Evolutionary conservation across 1,140 invertebrate species (phyloP).

Genomic region (Ooceraea biroi): DNA sequence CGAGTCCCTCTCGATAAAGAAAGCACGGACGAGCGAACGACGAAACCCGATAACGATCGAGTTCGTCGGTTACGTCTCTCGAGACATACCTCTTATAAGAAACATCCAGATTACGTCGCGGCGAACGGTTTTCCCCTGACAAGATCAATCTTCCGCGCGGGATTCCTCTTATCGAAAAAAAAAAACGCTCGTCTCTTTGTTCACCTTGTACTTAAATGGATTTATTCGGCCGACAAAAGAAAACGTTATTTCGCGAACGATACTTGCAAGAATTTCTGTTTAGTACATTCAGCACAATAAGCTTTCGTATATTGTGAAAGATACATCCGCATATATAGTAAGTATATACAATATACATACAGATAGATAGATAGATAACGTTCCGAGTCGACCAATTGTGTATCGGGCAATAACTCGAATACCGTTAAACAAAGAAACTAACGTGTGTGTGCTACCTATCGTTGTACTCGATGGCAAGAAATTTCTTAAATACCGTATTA

Average conservation of each 20-base stretch:
- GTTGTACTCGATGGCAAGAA: conserved; percentile 29
- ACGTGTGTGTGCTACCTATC: conserved; percentile 14
- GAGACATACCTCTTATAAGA: not conserved
- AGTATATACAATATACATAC: not conserved
- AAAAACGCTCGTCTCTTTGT: not conserved
- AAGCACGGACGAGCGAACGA: conserved; percentile 9
- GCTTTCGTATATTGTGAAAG: too few species aligned
- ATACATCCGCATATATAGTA: not conserved
- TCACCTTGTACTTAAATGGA: conserved; percentile 44
- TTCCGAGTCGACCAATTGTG: not conserved
- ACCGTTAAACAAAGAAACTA: conserved; percentile 10
- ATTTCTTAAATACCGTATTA: conserved; percentile 27
- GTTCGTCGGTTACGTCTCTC: conserved; percentile 12
- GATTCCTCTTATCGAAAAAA: conserved; percentile 15
- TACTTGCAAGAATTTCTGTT: too few species aligned
- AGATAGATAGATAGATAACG: not conserved
- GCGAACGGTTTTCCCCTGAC: conserved; percentile 10
- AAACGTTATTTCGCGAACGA: too few species aligned
- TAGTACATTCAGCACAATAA: too few species aligned
- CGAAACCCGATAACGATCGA: conserved; percentile 15
- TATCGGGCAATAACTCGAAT: conserved; percentile 28
- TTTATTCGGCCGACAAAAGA: not conserved
- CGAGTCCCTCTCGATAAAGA: not conserved
- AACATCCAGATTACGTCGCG: conserved; percentile 11
- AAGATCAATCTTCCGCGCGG: not conserved